Evolutionary conservation across 2,888 invertebrate species (phyloP).

Genomic region (Amphipoea lucens): DNA sequence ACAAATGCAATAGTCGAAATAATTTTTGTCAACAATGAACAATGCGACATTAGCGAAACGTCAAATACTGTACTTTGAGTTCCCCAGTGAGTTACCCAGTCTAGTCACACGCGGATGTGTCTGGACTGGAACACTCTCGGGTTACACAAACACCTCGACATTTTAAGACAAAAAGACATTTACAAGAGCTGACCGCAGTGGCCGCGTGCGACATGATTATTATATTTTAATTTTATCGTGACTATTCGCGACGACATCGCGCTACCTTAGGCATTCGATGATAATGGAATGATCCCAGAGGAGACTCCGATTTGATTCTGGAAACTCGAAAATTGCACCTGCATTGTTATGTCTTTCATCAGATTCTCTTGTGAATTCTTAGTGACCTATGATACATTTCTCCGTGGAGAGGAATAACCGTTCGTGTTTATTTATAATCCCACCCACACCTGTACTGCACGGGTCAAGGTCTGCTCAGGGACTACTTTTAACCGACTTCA

Average conservation of each 20-base stretch:
- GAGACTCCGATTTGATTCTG: background rate
- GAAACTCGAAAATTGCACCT: background rate
- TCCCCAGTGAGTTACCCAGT: background rate
- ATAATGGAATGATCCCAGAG: background rate
- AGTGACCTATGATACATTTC: too few relatives aligned
- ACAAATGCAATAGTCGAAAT: background rate
- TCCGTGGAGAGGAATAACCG: too few relatives aligned
- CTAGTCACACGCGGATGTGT: background rate
- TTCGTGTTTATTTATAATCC: constrained; percentile 1
- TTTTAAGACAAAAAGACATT: background rate
- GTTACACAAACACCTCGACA: background rate
- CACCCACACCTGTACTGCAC: too few relatives aligned
- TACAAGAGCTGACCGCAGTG: too few relatives aligned
- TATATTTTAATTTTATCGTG: constrained; percentile 4
- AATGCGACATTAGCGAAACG: constrained; percentile 1
- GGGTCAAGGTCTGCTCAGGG: too few relatives aligned
- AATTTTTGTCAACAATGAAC: background rate
- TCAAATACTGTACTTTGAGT: background rate
- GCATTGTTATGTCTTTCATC: background rate
- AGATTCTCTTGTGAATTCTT: background rate
- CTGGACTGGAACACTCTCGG: constrained; percentile 5
- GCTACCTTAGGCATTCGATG: background rate
- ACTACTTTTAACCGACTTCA: too few relatives aligned
- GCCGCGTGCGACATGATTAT: background rate
- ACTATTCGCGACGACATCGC: background rate